A percentile compares a stretch with the other conserved stretches of the same genome.
These are phyloP conservation scores for Rafetus swinhoei DNA, from an alignment of 2,113 vertebrate genomes.

Conservation along the genomic window DNA sequence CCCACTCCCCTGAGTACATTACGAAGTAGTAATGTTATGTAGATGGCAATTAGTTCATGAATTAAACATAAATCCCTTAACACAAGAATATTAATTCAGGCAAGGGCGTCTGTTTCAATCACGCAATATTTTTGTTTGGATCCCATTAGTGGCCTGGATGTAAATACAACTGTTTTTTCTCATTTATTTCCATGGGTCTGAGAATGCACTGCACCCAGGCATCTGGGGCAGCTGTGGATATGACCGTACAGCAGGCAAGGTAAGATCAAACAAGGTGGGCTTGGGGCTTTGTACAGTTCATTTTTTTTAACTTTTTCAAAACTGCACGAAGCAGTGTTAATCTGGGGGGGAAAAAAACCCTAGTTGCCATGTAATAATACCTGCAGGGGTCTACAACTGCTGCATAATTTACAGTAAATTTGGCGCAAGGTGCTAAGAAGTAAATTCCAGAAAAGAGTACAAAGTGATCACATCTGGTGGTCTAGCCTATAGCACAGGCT, in stretches of 20 bases:
- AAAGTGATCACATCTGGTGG: slow-evolving; percentile 17
- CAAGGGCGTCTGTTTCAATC: slow-evolving; percentile 38
- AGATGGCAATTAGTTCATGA: slow-evolving; percentile 43
- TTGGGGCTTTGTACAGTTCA: slow-evolving; percentile 60
- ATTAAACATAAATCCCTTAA: slow-evolving; percentile 44
- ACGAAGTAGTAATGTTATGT: neutral
- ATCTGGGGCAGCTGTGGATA: slow-evolving; percentile 28
- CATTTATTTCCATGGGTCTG: slow-evolving; percentile 39
- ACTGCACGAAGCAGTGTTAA: slow-evolving; percentile 49
- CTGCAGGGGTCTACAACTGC: neutral
- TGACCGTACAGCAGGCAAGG: neutral
- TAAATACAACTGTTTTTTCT: slow-evolving; percentile 43
- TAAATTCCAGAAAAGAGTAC: neutral
- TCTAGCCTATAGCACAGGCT: slow-evolving; percentile 22
- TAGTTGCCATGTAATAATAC: slow-evolving; percentile 39
- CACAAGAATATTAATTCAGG: slow-evolving; percentile 33
- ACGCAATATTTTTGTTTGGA: slow-evolving; percentile 23
- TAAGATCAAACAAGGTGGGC: slow-evolving; percentile 51
- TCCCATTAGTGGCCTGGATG: slow-evolving; percentile 43
- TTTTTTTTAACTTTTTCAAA: slow-evolving; percentile 54
- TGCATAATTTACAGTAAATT: slow-evolving; percentile 62
- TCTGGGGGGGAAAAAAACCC: slow-evolving; percentile 34
- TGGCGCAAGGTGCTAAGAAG: slow-evolving; percentile 14
- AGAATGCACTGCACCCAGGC: neutral
- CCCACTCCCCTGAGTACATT: neutral